Evolutionary conservation across 1,140 invertebrate genomes (phyloP).

Genomic region (Reticulitermes speratus): DNA sequence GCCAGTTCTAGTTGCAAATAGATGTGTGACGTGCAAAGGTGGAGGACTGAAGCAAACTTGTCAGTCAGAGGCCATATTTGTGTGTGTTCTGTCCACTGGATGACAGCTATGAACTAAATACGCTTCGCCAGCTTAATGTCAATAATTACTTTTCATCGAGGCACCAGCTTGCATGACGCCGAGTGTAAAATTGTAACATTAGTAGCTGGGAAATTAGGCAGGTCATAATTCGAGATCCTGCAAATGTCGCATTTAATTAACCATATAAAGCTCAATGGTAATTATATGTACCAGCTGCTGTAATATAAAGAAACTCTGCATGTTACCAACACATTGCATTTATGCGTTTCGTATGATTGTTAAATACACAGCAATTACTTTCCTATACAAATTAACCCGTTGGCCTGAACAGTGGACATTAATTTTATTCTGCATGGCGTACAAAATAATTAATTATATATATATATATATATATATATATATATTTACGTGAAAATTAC

Average conservation of each 20-base stretch:
- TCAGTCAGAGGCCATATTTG: background rate
- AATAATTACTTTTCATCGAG: background rate
- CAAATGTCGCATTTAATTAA: background rate
- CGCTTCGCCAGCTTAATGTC: background rate
- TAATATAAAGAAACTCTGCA: no score
- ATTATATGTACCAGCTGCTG: no score
- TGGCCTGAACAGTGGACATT: no score
- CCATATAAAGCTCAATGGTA: no score
- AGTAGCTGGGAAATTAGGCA: background rate
- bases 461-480: no score
- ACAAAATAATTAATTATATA: no score
- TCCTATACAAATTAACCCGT: no score
- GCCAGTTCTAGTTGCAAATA: background rate
- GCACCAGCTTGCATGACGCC: background rate
- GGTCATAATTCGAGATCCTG: background rate
- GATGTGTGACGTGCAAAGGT: background rate
- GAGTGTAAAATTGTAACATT: background rate
- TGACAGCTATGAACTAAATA: background rate
- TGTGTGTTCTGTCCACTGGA: background rate
- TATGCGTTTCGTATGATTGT: no score
- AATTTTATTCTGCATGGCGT: no score
- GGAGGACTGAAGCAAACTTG: background rate
- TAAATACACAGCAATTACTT: no score
- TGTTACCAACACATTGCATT: no score
- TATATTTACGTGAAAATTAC: no score